Evolutionary conservation across 2,888 invertebrate genomes (phyloP), one percentile per base, ranked within the genome.

Genomic region (Cataglyphis cursor): DNA sequence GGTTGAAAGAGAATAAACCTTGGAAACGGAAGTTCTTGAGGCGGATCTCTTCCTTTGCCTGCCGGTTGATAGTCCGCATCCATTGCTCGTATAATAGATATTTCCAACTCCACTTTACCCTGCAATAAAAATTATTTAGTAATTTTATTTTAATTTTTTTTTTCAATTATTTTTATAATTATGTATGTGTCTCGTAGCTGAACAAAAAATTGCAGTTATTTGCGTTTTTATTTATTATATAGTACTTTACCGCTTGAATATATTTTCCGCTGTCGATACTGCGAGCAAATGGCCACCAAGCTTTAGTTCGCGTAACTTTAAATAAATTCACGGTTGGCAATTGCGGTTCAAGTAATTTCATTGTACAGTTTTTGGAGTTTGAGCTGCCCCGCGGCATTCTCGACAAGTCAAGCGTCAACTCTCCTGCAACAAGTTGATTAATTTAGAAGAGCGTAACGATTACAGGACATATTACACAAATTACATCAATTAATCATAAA

Each of bases 31-130:
- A 97, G 94, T 4, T 96, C 95, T 90, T 96, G 95, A 0, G 97
- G 97, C 3, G 96, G 95, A 80, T 96, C 95, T 84, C 97, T 95
- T 28, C 97, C 97, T 15, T 96, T 91, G 8, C 97, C 97, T 0
- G 95, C 97, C 0, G 97, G 97, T 89, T 95, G 95, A 64, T 95
- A 91, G 1, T 95, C 90, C 0, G 97, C 97, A 90, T 97, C 97
- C 48, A 96, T 95, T 75, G 95, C 95, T 0, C 96, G 95, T 48
- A 97, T 87, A 15, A 97, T 91, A 81, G 96, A 96, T 87, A 97
- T 91, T 92, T 97, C 97, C 87, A 97, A 93, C 92, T 97, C 97
- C n/a, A 97, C 95, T 94, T 96, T 96, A 2, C 97, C 97, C 97
- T 97, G 88, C 66, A 91, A 95, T 90, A 59, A 44, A 31, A 12